These are phyloP conservation scores for Poeciliopsis paucimaculata DNA, from an alignment of 2,797 vertebrate species.

Conservation along the genomic window DNA sequence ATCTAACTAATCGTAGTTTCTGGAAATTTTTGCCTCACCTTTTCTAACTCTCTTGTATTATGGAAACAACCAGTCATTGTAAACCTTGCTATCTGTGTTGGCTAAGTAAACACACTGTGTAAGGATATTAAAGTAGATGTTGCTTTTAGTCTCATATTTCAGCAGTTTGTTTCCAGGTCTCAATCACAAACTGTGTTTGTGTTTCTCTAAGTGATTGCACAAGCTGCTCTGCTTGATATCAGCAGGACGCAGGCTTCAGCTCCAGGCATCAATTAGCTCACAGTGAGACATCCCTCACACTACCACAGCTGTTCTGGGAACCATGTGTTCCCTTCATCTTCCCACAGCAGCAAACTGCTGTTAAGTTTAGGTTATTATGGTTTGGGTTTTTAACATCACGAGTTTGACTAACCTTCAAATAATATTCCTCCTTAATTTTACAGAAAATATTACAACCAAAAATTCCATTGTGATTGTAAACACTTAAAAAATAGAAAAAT, in stretches of 20 bases:
- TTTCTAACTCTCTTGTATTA: background rate
- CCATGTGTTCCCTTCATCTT: background rate
- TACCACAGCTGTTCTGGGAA: background rate
- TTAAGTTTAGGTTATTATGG: background rate
- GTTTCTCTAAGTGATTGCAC: conserved; percentile 8
- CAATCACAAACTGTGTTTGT: background rate
- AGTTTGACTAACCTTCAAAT: background rate
- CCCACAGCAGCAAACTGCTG: background rate
- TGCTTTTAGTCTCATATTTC: background rate
- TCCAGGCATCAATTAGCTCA: conserved; percentile 31
- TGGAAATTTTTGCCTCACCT: background rate
- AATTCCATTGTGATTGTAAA: background rate
- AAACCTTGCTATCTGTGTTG: background rate
- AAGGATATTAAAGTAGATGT: background rate
- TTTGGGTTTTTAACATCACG: background rate
- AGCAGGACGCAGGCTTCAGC: conserved; percentile 37
- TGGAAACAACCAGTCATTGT: background rate
- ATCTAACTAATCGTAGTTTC: background rate
- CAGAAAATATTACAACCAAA: background rate
- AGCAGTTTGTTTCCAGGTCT: background rate
- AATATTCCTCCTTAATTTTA: background rate
- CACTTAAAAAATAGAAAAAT: background rate
- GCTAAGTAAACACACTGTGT: background rate
- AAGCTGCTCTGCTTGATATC: conserved; percentile 16
- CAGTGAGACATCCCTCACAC: conserved; percentile 12